Evolutionary conservation across 1,140 invertebrate genomes (phyloP), one percentile per base, ranked within the genome.

Genomic region (Drosophila novamexicana): DNA sequence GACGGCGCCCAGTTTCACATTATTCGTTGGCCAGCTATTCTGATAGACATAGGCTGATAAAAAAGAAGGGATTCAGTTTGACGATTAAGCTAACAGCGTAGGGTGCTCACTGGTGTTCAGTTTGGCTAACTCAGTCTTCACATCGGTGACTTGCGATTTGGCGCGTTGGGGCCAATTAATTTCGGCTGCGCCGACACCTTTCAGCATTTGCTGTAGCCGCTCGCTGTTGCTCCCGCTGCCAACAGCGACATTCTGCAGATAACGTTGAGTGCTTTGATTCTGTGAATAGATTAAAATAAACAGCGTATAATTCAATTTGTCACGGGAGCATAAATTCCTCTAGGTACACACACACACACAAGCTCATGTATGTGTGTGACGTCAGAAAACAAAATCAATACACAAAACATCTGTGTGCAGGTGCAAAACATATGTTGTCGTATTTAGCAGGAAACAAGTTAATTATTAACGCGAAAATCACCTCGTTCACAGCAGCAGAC

Each of bases 1-100:
- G 18, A 98, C 95, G 92, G 98, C 96, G 6, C 97, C 97, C 62
- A 96, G 90, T 54, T 93, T 93, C 0, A 94, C 83, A 16, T 93
- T 77, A 12, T 92, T 74, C 22, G 92, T 82, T 34, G 94, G 94
- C 95, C 95, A 96, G 16, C 57, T 49, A 32, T 77, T 74, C 61
- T 92, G 89, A 61, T 91, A 91, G 2, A 82, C 68, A 79, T 89
- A 91, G 5, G 89, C 91, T 92, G 29, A 6, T 61, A 54, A 1
- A 0, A 12, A 69, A 16, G 22, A 6, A n/a, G 9, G 12, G 6
- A 12, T 34, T 2, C 6, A n/a, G 9, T 0, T 3, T 6, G 1
- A 10, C 7, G 0, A 9, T 36, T 6, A 52, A 5, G 2, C 39
- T 12, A 1, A 12, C 1, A 53, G 36, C 7, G 10, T 32, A 12